These are phyloP conservation scores for Diadumene lineata DNA, from an alignment of 92 coral and sea anemone genomes.

Conservation along the genomic window DNA sequence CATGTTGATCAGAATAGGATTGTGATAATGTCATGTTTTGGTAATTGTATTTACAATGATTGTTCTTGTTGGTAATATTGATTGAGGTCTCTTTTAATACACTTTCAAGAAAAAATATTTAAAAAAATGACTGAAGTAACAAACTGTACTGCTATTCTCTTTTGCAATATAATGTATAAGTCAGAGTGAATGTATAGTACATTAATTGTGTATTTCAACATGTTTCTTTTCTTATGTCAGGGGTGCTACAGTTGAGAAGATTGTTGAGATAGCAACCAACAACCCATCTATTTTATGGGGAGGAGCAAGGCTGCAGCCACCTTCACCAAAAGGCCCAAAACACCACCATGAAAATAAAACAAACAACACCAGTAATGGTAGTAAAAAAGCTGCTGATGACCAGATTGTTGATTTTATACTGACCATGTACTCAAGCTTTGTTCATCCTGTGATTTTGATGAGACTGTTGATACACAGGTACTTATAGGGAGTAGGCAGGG, in stretches of 20 bases:
- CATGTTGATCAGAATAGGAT: too few species aligned
- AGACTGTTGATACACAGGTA: constrained; percentile 78
- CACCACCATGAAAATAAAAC: constrained; percentile 41
- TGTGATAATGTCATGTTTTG: too few species aligned
- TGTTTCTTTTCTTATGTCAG: constrained; percentile 30
- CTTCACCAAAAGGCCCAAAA: constrained; percentile 69
- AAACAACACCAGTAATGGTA: constrained; percentile 50
- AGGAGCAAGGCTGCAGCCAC: constrained; percentile 68
- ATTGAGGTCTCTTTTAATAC: too few species aligned
- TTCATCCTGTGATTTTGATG: constrained; percentile 75
- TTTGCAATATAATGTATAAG: too few species aligned
- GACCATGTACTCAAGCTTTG: constrained; percentile 86
- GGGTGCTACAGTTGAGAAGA: constrained; percentile 79
- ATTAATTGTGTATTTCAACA: neutral
- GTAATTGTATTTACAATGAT: too few species aligned
- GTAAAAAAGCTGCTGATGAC: constrained; percentile 66
- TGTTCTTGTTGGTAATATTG: too few species aligned
- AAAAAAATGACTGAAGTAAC: too few species aligned
- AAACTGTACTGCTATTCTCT: too few species aligned
- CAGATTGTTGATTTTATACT: constrained; percentile 87
- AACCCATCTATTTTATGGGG: constrained; percentile 91
- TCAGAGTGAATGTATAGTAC: too few species aligned
- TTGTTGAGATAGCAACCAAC: constrained; percentile 78
- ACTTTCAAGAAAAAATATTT: too few species aligned
- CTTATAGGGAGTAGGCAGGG: neutral